A percentile compares a stretch with the other conserved stretches of the same genome.
These are phyloP conservation scores for Ormyrus thymus DNA, from an alignment of 2,888 invertebrate genomes.

Conservation along the genomic window DNA sequence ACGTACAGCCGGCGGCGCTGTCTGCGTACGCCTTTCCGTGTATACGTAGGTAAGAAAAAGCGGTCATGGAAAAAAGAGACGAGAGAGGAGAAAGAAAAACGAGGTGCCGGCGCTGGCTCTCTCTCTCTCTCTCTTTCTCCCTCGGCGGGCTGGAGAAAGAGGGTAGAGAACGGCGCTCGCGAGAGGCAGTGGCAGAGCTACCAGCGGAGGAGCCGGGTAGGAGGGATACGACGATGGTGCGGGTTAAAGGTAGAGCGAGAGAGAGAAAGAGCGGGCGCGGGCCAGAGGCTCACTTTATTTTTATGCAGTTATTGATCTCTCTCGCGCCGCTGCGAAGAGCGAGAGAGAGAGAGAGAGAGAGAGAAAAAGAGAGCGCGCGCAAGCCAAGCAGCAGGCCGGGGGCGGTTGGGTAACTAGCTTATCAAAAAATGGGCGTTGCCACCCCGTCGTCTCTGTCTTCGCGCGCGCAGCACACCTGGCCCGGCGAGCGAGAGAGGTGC, in stretches of 20 bases:
- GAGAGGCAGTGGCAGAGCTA: conserved; percentile 59
- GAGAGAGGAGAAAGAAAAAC: conserved; percentile 56
- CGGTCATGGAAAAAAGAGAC: conserved; percentile 52
- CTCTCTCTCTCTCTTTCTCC: too few relatives aligned
- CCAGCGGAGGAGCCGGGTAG: conserved; percentile 55
- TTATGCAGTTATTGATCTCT: conserved; percentile 75
- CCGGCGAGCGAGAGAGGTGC: conserved; percentile 27
- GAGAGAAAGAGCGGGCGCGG: conserved; percentile 39
- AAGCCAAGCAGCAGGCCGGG: conserved; percentile 43
- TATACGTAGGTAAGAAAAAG: conserved; percentile 50
- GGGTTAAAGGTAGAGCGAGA: conserved; percentile 70
- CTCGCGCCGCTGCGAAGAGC: conserved; percentile 51
- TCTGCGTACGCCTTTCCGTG: background rate
- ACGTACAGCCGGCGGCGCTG: conserved; percentile 1
- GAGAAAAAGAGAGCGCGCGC: conserved; percentile 45
- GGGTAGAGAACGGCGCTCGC: background rate
- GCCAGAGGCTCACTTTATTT: conserved; percentile 75
- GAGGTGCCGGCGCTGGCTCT: conserved; percentile 39
- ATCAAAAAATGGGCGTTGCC: conserved; percentile 76
- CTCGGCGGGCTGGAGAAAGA: too few relatives aligned
- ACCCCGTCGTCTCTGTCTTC: conserved; percentile 60
- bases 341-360: conserved; percentile 38
- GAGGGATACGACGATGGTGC: conserved; percentile 58
- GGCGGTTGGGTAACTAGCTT: conserved; percentile 74
- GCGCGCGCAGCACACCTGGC: conserved; percentile 45